Base-by-base conservation (phyloP, 2,888 invertebrate species). In the Caenorhabditis japonica region DNA sequence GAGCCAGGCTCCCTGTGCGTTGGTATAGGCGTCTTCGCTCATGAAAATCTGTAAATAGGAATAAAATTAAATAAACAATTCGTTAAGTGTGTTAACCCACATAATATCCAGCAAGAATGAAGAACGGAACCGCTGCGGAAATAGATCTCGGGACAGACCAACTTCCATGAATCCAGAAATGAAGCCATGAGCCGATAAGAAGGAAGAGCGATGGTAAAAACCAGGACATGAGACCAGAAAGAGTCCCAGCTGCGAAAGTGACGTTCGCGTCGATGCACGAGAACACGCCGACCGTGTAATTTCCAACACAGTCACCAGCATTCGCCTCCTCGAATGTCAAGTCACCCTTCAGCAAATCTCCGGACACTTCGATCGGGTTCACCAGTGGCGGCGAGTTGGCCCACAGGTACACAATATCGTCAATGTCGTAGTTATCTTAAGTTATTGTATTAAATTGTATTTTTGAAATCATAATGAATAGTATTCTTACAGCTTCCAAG, bases 51-150 rank as follows among this genome's bases (percentile, higher is more conserved):
- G 61, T n/a, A 81, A 55, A 59, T 36, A 30, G 30, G 7, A 27
- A 23, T n/a, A n/a, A n/a, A n/a, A n/a, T n/a, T n/a, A n/a, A n/a
- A n/a, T n/a, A n/a, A n/a, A n/a, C n/a, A n/a, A n/a, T n/a, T n/a
- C n/a, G n/a, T n/a, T n/a, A n/a, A n/a, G n/a, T n/a, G n/a, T n/a
- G n/a, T 17, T 46, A 15, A 61, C 77, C 53, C 19, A 81, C 79
- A 46, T 84, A 79, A 38, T 86, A 72, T 4, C 91, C 93, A 94
- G 83, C 79, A 51, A 86, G 81, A 46, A 87, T 80, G 62, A 84
- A 68, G 77, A 86, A 84, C 15, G 86, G 86, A 17, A 80, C 56
- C 19, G 83, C 77, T 12, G 86, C 84, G n/a, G 84, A 84, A 51
- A 82, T 49, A 4, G 83, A 82, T 44, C 86, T 75, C 1, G 86